Base-by-base conservation (phyloP, 1,140 invertebrate species). In the Trichoplusia ni region DNA sequence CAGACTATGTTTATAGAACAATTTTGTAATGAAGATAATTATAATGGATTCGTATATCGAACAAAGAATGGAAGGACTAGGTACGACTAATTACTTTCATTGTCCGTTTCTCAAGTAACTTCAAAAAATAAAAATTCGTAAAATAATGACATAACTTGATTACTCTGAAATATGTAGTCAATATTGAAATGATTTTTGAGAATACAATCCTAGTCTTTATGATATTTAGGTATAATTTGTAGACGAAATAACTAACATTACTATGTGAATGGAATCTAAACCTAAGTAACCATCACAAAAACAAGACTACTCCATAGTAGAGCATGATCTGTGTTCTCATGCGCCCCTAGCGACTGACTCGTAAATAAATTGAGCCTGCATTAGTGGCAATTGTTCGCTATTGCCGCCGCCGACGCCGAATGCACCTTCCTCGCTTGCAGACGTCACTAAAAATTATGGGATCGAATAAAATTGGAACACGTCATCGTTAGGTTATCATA, bases 371-470 rank as follows among this genome's bases (percentile, higher is more conserved):
- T 89, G 84, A 85, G 81, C 75, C 81, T 84, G 79, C 83, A 87
- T 89, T 87, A 89, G 86, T 81, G 80, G 85, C 86, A 89, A 89
- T 89, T 89, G 86, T 86, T 89, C 84, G 82, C 82, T 82, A 84
- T 84, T 84, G 75, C 80, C 70, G 70, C 68, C 23, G 58, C 61
- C 54, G 61, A 58, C 60, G 56, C 56, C 16, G 67, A 61, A 60
- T 79, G 77, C 79, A 82, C 73, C 75, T 81, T 71, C 53, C 21
- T 61, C 31, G 18, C 35, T 13, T 25, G 37, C 38, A 47, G 7
- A 51, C 44, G 53, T 59, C 27, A 25, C 11, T 53, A 29, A 18
- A 23, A 47, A 33, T 61, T 67, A 53, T 67, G 21, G 9, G 47
- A 11, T n/a, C 59, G n/a, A 62, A 62, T 62, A 62, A 19, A 21